Percentiles rank a stretch among this genome's conserved stretches.
phyloP scores from a whole-genome alignment of 2,888 invertebrate genomes.

The Noctua pronuba region DNA sequence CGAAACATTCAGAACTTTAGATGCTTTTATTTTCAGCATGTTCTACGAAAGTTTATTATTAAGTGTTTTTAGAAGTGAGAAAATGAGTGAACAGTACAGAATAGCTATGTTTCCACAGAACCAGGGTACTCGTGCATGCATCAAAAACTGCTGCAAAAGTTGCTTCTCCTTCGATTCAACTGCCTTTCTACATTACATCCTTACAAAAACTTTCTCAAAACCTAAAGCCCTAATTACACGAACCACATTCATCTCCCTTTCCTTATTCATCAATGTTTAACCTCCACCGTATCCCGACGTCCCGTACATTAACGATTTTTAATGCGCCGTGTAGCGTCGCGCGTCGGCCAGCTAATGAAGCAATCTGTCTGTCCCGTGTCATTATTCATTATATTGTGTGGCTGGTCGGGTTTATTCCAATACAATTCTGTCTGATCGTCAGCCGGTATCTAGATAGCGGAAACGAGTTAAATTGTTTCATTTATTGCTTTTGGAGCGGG shows the following conservation, averaged over 20 bases:
- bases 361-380: constrained; percentile 67
- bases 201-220: background rate
- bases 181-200: background rate
- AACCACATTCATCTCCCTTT: constrained; percentile 32
- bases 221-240: constrained; percentile 17
- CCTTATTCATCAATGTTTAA: constrained; percentile 49
- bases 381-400: constrained; percentile 67
- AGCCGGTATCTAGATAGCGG: constrained; percentile 50
- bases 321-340: constrained; percentile 57
- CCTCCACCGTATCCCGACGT: constrained; percentile 31
- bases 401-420: constrained; percentile 48
- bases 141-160: background rate
- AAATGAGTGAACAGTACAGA: background rate
- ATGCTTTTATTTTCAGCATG: background rate
- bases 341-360: constrained; percentile 66
- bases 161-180: background rate
- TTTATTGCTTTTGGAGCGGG: constrained; percentile 27
- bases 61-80: background rate
- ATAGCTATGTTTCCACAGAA: background rate
- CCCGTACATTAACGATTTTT: constrained; percentile 58
- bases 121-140: background rate
- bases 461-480: constrained; percentile 54
- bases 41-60: background rate
- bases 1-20: background rate
- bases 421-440: constrained; percentile 56